These are phyloP conservation scores for Aleiodes testaceus DNA, from an alignment of 2,888 invertebrate genomes.

Conservation along the genomic window DNA sequence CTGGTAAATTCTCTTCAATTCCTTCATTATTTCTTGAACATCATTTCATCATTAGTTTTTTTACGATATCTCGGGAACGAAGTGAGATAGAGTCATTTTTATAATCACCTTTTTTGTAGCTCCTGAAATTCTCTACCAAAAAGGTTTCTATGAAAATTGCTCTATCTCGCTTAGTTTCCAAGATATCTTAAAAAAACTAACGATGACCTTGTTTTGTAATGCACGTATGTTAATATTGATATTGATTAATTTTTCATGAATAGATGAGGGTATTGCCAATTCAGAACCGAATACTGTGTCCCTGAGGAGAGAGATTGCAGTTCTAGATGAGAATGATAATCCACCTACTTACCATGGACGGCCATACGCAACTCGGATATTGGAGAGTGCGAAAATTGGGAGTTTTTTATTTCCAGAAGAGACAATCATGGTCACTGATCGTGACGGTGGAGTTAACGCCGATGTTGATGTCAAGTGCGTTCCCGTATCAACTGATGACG, in stretches of 20 bases:
- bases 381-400: slow-evolving; percentile 81
- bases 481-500: slow-evolving; percentile 77
- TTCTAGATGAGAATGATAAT: slow-evolving; percentile 88
- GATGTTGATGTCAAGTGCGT: slow-evolving; percentile 81
- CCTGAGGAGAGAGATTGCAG: slow-evolving; percentile 82
- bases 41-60: too few relatives aligned
- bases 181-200: too few relatives aligned
- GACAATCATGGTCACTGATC: slow-evolving; percentile 80
- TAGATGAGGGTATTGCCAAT: slow-evolving; percentile 81
- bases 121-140: too few relatives aligned
- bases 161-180: too few relatives aligned
- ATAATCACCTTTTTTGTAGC: too few relatives aligned
- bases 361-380: slow-evolving; percentile 82
- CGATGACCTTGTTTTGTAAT: not conserved
- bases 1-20: too few relatives aligned
- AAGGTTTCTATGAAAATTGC: too few relatives aligned
- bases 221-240: slow-evolving; percentile 1
- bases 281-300: slow-evolving; percentile 87
- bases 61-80: too few relatives aligned
- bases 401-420: slow-evolving; percentile 76
- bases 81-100: too few relatives aligned
- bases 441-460: slow-evolving; percentile 83
- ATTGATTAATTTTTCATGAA: slow-evolving; percentile 48
- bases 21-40: too few relatives aligned
- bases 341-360: slow-evolving; percentile 82